A percentile compares a stretch with the other conserved stretches of the same genome.
Evolutionary conservation across 2,888 invertebrate species (phyloP).

Genomic region (Nephrocerus scutellatus): DNA sequence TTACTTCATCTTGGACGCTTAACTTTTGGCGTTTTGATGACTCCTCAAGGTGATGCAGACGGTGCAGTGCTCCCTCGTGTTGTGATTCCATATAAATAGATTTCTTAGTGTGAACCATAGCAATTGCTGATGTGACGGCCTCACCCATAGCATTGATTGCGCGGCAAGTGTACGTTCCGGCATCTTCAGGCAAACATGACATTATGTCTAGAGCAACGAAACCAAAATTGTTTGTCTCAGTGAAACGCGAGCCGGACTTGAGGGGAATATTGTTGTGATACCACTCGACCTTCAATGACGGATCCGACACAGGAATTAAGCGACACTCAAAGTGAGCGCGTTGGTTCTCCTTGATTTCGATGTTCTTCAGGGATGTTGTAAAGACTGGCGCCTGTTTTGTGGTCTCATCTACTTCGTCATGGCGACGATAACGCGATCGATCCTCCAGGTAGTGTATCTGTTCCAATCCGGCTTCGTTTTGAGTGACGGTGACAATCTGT

Average conservation of each 20-base stretch:
- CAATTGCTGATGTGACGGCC: conserved; percentile 84
- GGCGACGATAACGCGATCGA: conserved; percentile 66
- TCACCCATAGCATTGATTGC: conserved; percentile 88
- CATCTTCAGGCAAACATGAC: conserved; percentile 92
- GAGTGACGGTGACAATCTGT: conserved; percentile 76
- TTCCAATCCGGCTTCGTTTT: conserved; percentile 80
- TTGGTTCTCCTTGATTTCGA: conserved; percentile 90
- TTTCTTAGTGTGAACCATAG: conserved; percentile 74
- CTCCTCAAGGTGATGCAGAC: conserved; percentile 76
- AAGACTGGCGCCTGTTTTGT: conserved; percentile 90
- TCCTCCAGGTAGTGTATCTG: conserved; percentile 88
- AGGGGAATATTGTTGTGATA: conserved; percentile 85
- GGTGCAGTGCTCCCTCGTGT: conserved; percentile 76
- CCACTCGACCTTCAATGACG: conserved; percentile 92
- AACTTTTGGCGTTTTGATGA: conserved; percentile 67
- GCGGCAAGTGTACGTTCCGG: conserved; percentile 90
- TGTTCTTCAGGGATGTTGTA: conserved; percentile 83
- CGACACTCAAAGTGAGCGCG: conserved; percentile 92
- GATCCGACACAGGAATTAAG: conserved; percentile 87
- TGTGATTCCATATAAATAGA: conserved; percentile 83
- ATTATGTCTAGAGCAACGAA: conserved; percentile 95
- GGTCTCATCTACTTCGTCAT: conserved; percentile 70
- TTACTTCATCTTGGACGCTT: conserved; percentile 66
- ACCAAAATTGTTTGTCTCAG: conserved; percentile 94
- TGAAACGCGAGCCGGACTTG: conserved; percentile 90